phyloP scores from a whole-genome alignment of 1,140 invertebrate genomes.

The Drosophila burlai region DNA sequence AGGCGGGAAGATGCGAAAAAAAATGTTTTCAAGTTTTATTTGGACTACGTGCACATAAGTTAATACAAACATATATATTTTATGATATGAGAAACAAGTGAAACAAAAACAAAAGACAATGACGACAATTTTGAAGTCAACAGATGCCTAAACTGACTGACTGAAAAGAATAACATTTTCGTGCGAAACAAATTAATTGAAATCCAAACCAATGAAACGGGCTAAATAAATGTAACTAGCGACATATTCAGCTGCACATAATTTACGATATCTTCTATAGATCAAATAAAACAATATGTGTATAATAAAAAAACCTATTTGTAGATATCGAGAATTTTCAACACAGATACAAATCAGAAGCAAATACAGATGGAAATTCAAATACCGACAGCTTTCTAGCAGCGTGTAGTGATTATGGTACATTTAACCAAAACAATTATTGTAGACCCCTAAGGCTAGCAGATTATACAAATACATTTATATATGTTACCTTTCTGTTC shows the following conservation, averaged over 20 bases:
- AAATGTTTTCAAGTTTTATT: conserved; percentile 55
- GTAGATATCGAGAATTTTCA: conserved; percentile 71
- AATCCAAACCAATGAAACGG: conserved; percentile 37
- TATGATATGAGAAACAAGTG: conserved; percentile 46
- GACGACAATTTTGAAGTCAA: conserved; percentile 78
- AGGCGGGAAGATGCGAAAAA: conserved; percentile 27
- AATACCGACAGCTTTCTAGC: conserved; percentile 73
- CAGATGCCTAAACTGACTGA: conserved; percentile 82
- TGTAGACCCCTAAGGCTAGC: conserved; percentile 22
- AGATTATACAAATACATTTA: background rate
- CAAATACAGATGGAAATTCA: conserved; percentile 66
- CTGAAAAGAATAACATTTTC: conserved; percentile 54
- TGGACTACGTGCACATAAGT: conserved; percentile 45
- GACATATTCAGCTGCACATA: conserved; percentile 64
- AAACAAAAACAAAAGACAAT: conserved; percentile 71
- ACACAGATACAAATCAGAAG: conserved; percentile 17
- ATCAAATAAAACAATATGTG: conserved; percentile 49
- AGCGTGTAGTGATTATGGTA: conserved; percentile 77
- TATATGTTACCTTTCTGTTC: background rate
- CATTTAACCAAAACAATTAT: conserved; percentile 61
- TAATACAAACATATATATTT: conserved; percentile 41
- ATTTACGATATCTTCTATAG: conserved; percentile 39
- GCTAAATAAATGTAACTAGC: conserved; percentile 60
- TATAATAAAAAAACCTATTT: conserved; percentile 65
- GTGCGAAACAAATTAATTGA: conserved; percentile 32